Evolutionary conservation across 2,113 vertebrate genomes (phyloP).

Genomic region (Microcebus tavaratra): DNA sequence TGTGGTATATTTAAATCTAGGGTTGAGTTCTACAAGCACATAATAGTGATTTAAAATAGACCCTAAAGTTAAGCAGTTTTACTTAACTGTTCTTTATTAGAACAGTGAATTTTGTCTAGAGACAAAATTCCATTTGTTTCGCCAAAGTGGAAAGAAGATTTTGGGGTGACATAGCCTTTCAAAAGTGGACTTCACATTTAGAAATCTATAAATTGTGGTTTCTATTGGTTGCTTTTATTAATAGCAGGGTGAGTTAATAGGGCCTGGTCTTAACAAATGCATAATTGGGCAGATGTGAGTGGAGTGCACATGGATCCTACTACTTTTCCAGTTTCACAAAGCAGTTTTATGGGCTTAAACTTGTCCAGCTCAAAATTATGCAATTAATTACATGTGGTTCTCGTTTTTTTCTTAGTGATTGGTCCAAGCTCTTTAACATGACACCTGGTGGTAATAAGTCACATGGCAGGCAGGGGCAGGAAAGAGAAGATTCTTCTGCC

Average conservation of each 20-base stretch:
- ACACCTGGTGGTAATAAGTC: not conserved
- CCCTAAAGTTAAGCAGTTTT: not conserved
- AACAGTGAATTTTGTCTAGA: not conserved
- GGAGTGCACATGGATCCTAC: not conserved
- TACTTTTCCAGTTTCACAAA: not conserved
- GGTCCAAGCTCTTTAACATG: not conserved
- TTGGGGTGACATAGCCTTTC: not conserved
- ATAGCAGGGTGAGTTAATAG: not conserved
- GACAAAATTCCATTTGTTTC: not conserved
- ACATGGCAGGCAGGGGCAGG: too few relatives aligned
- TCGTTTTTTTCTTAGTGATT: not conserved
- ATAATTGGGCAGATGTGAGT: not conserved
- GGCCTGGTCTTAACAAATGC: not conserved
- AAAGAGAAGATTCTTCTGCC: not conserved
- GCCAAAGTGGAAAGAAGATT: not conserved
- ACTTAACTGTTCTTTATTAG: not conserved
- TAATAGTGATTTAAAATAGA: not conserved
- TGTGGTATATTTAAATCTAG: not conserved
- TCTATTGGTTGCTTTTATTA: not conserved
- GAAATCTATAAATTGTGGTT: not conserved
- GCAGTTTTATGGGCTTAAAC: not conserved
- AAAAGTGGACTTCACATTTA: not conserved
- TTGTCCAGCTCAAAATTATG: not conserved
- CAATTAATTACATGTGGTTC: not conserved
- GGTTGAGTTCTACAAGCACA: not conserved